These are phyloP conservation scores for Philopedon plagiatum DNA, from an alignment of 2,888 invertebrate genomes.

Conservation along the genomic window DNA sequence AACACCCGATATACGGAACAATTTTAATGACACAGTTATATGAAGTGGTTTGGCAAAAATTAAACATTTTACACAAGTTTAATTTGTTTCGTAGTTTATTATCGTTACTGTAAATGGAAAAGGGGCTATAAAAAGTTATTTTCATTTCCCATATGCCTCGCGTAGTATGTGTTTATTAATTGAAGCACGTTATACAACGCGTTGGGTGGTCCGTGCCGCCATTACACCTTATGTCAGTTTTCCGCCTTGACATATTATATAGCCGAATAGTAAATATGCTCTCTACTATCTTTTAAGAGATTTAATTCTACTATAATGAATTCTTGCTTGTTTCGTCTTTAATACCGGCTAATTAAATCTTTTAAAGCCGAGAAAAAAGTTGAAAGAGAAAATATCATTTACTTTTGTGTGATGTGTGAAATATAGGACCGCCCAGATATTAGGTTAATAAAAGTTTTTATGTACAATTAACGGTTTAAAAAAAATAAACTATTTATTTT, in stretches of 20 bases:
- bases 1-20: constrained; percentile 14
- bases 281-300: constrained; percentile 26
- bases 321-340: constrained; percentile 12
- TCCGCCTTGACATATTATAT: constrained; percentile 47
- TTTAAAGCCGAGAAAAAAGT: constrained; percentile 12
- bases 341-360: constrained; percentile 14
- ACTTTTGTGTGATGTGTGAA: neutral
- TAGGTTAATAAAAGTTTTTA: neutral
- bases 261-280: constrained; percentile 36
- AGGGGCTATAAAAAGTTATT: constrained; percentile 43
- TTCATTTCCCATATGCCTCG: constrained; percentile 46
- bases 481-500: too few relatives aligned
- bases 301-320: constrained; percentile 31
- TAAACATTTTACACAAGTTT: constrained; percentile 26
- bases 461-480: too few relatives aligned
- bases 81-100: constrained; percentile 40
- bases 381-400: neutral
- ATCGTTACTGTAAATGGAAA: constrained; percentile 34
- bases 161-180: constrained; percentile 49
- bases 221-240: constrained; percentile 47
- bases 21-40: constrained; percentile 26
- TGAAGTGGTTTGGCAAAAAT: constrained; percentile 30
- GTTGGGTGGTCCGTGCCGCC: constrained; percentile 45
- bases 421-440: neutral
- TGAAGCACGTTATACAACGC: constrained; percentile 43